phyloP scores from a whole-genome alignment of 2,888 invertebrate genomes.

The Nasonia oneida region DNA sequence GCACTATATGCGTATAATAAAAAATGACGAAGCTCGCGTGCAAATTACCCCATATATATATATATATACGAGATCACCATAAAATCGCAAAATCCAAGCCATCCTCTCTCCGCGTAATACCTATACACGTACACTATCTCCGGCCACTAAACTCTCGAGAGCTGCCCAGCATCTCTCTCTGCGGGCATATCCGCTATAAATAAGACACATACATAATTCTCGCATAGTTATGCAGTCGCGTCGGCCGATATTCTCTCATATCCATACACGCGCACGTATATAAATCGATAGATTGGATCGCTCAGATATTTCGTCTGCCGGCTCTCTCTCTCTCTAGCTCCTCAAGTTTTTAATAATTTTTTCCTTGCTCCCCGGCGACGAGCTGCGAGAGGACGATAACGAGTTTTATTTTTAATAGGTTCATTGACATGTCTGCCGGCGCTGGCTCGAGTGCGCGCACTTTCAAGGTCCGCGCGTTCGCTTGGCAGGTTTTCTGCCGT shows the following conservation, averaged over 20 bases:
- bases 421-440: constrained; percentile 71
- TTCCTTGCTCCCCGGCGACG: background rate
- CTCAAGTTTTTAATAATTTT: background rate
- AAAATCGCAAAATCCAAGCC: background rate
- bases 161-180: background rate
- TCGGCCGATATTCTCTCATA: background rate
- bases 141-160: background rate
- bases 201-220: background rate
- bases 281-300: background rate
- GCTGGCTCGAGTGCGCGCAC: constrained; percentile 67
- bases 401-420: constrained; percentile 65
- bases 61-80: background rate
- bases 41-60: background rate
- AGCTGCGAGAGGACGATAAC: constrained; percentile 22
- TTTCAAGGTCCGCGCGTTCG: constrained; percentile 72
- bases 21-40: background rate
- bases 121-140: background rate
- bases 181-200: background rate
- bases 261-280: background rate
- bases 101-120: background rate
- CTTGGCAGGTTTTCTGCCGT: constrained; percentile 67
- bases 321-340: background rate
- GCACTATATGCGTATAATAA: background rate
- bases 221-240: constrained; percentile 5
- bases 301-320: background rate